Percentiles rank a stretch among this genome's conserved stretches.
These are phyloP conservation scores for Biston betularia DNA, from an alignment of 2,888 invertebrate genomes.

Conservation along the genomic window DNA sequence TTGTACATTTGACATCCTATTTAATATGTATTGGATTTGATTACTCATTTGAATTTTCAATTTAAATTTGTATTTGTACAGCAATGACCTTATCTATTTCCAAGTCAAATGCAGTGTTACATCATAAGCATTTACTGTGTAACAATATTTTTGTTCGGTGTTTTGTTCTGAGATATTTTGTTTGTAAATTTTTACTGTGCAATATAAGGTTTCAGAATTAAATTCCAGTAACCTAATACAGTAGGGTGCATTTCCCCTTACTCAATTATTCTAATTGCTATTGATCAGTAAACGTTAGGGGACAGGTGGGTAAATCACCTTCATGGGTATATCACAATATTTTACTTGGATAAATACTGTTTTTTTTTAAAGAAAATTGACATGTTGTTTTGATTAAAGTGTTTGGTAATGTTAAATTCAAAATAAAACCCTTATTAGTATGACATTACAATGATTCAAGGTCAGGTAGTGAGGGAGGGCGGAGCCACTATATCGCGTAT, in stretches of 20 bases:
- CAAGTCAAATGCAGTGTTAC: not conserved
- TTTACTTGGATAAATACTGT: not conserved
- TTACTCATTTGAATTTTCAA: not conserved
- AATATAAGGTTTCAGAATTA: conserved; percentile 50
- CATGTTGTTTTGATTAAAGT: not conserved
- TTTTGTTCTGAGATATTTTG: conserved; percentile 1
- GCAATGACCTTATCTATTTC: conserved; percentile 1
- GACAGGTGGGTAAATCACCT: conserved; percentile 35
- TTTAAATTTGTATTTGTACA: not conserved
- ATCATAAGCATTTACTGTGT: conserved; percentile 1
- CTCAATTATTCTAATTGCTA: conserved; percentile 44
- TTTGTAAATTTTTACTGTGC: conserved; percentile 25
- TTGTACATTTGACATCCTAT: too few species aligned
- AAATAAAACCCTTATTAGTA: too few species aligned
- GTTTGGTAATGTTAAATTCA: too few species aligned
- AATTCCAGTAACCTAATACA: conserved; percentile 50
- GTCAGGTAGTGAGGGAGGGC: too few species aligned
- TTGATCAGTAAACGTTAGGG: conserved; percentile 31
- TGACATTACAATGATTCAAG: too few species aligned
- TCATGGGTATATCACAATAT: not conserved
- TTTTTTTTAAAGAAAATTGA: too few species aligned
- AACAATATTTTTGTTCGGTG: not conserved
- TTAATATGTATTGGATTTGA: not conserved
- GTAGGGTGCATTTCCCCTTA: conserved; percentile 49
- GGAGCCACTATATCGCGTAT: too few species aligned